Evolutionary conservation across 2,888 invertebrate genomes (phyloP).

Genomic region (Plebejus anna): DNA sequence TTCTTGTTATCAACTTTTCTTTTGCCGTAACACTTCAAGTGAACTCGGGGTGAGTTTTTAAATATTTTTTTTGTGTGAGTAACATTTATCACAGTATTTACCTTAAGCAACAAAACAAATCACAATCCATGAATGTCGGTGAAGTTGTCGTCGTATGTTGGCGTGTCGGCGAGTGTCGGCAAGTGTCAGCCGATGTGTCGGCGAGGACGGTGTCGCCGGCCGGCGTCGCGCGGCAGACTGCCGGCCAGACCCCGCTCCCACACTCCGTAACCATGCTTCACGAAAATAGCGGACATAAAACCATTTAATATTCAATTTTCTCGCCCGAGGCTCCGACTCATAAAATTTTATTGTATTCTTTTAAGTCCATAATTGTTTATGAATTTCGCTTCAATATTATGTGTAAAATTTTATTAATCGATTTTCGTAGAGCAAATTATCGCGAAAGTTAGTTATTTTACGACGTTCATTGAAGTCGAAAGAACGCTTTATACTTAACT

Average conservation of each 20-base stretch:
- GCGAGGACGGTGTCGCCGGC: constrained; percentile 40
- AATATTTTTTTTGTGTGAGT: background rate
- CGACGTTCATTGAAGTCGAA: background rate
- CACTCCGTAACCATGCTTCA: constrained; percentile 31
- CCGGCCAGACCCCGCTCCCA: constrained; percentile 44
- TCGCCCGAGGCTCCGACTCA: background rate
- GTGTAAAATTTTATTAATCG: background rate
- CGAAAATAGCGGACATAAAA: constrained; percentile 26
- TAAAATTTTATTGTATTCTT: constrained; percentile 17
- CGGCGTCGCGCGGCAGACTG: constrained; percentile 64
- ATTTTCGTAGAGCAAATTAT: background rate
- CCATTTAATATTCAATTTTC: constrained; percentile 28
- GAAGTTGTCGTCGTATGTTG: constrained; percentile 35
- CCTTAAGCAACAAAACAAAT: constrained; percentile 7
- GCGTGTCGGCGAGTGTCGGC: constrained; percentile 37
- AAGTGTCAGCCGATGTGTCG: constrained; percentile 33
- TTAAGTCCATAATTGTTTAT: background rate
- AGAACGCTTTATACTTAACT: background rate
- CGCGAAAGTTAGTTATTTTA: background rate
- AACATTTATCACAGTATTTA: background rate
- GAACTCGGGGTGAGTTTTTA: background rate
- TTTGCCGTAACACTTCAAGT: background rate
- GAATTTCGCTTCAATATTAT: background rate
- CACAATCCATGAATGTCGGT: constrained; percentile 31
- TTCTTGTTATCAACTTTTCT: constrained; percentile 9